A percentile compares a stretch with the other conserved stretches of the same genome.
phyloP scores from a whole-genome alignment of 2,888 invertebrate genomes.

The Teleiodes luculella region DNA sequence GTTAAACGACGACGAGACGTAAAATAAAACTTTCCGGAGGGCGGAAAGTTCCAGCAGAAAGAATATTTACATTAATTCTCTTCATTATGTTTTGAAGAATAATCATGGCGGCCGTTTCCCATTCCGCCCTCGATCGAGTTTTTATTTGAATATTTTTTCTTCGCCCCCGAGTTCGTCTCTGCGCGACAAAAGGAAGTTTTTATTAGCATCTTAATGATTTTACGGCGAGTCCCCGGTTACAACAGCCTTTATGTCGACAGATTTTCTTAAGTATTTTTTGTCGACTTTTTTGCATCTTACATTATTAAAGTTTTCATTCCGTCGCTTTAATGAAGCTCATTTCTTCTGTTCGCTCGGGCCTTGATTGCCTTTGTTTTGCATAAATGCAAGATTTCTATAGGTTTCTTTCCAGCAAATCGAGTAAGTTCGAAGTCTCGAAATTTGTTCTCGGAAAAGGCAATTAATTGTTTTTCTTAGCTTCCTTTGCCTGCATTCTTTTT shows the following conservation, averaged over 20 bases:
- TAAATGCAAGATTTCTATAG: conserved; percentile 78
- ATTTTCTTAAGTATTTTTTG: conserved; percentile 79
- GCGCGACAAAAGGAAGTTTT: conserved; percentile 78
- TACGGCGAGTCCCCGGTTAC: conserved; percentile 78
- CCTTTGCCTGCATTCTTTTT: conserved; percentile 20
- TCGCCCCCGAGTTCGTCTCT: conserved; percentile 67
- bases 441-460: conserved; percentile 61
- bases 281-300: conserved; percentile 78
- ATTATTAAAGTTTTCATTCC: conserved; percentile 79
- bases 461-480: conserved; percentile 52
- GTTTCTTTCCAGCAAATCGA: conserved; percentile 69
- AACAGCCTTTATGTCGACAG: conserved; percentile 79
- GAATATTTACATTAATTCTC: conserved; percentile 81
- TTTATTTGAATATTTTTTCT: conserved; percentile 77
- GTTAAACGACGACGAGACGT: conserved; percentile 77
- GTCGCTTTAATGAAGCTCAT: conserved; percentile 78
- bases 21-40: conserved; percentile 78
- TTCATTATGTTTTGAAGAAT: conserved; percentile 81
- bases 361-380: conserved; percentile 79
- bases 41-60: conserved; percentile 70
- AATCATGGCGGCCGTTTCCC: conserved; percentile 75
- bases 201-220: conserved; percentile 81
- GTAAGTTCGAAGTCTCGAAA: conserved; percentile 64
- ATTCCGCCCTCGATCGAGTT: conserved; percentile 74
- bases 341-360: conserved; percentile 76